These are phyloP conservation scores for Fundulus diaphanus DNA, from an alignment of 2,797 vertebrate genomes.

Conservation along the genomic window DNA sequence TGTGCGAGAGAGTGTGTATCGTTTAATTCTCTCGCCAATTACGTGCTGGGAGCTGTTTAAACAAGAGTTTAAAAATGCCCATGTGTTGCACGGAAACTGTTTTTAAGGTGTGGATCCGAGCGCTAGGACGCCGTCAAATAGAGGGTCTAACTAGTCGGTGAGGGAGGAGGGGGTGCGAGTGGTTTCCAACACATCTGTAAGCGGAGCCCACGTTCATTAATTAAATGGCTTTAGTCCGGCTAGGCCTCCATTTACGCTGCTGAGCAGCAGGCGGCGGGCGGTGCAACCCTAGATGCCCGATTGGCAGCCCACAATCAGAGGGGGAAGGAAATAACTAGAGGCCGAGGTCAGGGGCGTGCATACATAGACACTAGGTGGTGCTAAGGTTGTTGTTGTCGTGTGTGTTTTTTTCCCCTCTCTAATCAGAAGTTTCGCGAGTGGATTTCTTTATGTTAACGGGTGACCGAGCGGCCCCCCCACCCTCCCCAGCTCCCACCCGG, in stretches of 20 bases:
- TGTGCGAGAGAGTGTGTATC: conserved; percentile 13
- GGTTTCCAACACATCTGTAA: conserved; percentile 81
- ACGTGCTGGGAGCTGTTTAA: conserved; percentile 61
- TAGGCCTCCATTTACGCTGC: conserved; percentile 84
- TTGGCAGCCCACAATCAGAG: conserved; percentile 74
- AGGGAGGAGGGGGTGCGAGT: conserved; percentile 70
- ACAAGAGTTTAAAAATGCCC: conserved; percentile 64
- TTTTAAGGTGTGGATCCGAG: conserved; percentile 60
- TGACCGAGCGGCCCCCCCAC: conserved; percentile 32
- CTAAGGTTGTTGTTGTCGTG: conserved; percentile 57
- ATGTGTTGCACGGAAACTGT: conserved; percentile 69
- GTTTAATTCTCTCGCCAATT: conserved; percentile 76
- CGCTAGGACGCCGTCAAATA: conserved; percentile 56
- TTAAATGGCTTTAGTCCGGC: conserved; percentile 82
- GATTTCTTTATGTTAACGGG: conserved; percentile 23
- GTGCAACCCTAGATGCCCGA: conserved; percentile 73
- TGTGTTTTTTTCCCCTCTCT: conserved; percentile 12
- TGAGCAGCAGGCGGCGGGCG: conserved; percentile 79
- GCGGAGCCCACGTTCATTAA: conserved; percentile 84
- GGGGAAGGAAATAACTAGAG: conserved; percentile 80
- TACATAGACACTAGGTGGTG: no score
- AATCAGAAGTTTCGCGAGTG: conserved; percentile 43
- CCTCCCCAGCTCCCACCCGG: conserved; percentile 60
- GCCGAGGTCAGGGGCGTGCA: no score
- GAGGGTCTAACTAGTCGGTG: conserved; percentile 61